These are phyloP conservation scores for Philotrypesis tridentata DNA, from an alignment of 1,140 invertebrate species.

Conservation along the genomic window DNA sequence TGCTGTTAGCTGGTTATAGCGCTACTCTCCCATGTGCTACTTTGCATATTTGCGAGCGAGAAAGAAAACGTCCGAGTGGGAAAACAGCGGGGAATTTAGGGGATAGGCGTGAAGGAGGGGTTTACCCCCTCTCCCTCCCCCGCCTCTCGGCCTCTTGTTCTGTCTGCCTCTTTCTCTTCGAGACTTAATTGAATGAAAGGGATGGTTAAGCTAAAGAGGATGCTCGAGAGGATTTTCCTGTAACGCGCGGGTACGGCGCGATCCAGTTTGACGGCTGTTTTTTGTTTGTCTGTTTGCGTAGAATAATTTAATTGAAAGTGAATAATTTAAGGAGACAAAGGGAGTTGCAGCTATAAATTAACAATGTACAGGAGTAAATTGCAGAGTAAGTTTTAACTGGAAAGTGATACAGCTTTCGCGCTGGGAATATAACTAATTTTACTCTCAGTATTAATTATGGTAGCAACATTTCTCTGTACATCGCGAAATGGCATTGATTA, in stretches of 20 bases:
- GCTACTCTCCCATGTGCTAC: not conserved
- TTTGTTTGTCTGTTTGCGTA: not conserved
- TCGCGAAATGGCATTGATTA: too few relatives aligned
- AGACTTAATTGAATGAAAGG: slow-evolving; percentile 12
- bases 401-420: too few relatives aligned
- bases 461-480: too few relatives aligned
- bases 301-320: not conserved
- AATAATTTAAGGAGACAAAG: not conserved
- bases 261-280: not conserved
- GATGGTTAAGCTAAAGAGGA: slow-evolving; percentile 8
- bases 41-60: slow-evolving; percentile 35
- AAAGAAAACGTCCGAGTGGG: slow-evolving; percentile 23
- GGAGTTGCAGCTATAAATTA: not conserved
- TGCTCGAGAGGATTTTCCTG: not conserved
- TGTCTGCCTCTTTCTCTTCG: not conserved
- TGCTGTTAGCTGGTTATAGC: not conserved
- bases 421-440: too few relatives aligned
- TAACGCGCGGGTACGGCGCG: not conserved
- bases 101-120: not conserved
- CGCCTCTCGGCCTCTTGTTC: not conserved
- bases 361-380: too few relatives aligned
- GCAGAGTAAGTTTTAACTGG: too few relatives aligned
- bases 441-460: too few relatives aligned
- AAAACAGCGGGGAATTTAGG: slow-evolving; percentile 34
- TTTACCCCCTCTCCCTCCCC: not conserved